Conservation (phyloP, 2,113 vertebrate species). For the Sclerurus mexicanus region DNA sequence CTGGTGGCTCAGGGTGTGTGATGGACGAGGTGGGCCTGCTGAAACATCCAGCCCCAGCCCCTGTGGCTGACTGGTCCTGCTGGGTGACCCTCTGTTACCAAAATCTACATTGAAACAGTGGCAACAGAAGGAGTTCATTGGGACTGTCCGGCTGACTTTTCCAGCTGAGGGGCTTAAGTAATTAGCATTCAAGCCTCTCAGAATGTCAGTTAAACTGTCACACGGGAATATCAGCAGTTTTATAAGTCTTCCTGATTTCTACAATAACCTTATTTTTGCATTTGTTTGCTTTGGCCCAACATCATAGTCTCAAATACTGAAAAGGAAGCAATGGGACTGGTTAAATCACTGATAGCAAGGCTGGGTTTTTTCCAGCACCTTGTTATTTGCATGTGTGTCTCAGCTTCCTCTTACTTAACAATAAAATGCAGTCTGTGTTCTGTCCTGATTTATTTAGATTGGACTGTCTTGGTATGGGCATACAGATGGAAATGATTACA, state of each 20-base stretch:
- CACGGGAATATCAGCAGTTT: background rate
- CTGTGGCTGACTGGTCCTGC: background rate
- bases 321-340: background rate
- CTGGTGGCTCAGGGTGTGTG: background rate
- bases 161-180: background rate
- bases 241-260: background rate
- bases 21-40: background rate
- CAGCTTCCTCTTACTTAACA: background rate
- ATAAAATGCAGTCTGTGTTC: background rate
- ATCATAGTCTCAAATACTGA: background rate
- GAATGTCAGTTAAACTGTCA: background rate
- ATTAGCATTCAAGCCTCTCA: background rate
- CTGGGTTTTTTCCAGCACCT: background rate
- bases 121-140: background rate
- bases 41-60: background rate
- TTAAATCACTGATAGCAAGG: background rate
- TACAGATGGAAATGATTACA: background rate
- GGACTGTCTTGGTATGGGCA: background rate
- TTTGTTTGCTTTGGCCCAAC: constrained; percentile 9
- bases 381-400: background rate
- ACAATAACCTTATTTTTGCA: background rate
- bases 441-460: background rate
- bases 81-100: background rate
- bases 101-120: background rate
- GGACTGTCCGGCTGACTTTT: background rate